Evolutionary conservation across 1,140 invertebrate genomes (phyloP).

Genomic region (Brachionus angularis): DNA sequence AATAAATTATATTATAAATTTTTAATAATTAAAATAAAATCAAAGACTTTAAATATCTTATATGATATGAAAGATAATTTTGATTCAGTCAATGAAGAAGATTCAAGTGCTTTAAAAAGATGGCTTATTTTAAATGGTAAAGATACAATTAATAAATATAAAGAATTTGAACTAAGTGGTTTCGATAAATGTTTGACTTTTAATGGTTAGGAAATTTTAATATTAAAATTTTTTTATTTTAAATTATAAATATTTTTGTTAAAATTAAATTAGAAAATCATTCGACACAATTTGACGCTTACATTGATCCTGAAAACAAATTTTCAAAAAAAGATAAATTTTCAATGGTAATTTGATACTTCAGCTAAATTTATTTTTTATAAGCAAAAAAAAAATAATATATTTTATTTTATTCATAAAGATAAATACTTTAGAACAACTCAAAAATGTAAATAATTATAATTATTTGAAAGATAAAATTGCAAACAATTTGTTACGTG

Average conservation of each 20-base stretch:
- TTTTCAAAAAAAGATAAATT: constrained; percentile 84
- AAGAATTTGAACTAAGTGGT: constrained; percentile 66
- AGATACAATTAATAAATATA: constrained; percentile 75
- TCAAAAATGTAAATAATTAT: constrained; percentile 89
- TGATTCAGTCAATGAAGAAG: constrained; percentile 63
- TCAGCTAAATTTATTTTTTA: not conserved
- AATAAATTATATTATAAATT: not conserved
- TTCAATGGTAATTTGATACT: constrained; percentile 68
- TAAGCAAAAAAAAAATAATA: too few relatives aligned
- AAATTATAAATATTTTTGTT: too few relatives aligned
- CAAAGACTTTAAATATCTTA: constrained; percentile 75
- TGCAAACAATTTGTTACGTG: constrained; percentile 74
- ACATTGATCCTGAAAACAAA: constrained; percentile 85
- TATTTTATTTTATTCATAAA: constrained; percentile 54
- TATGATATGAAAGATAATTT: constrained; percentile 71
- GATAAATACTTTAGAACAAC: constrained; percentile 86
- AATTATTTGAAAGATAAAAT: constrained; percentile 80
- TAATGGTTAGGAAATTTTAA: constrained; percentile 78
- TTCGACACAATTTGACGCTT: constrained; percentile 78
- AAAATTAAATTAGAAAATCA: constrained; percentile 81
- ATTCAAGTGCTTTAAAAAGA: constrained; percentile 70
- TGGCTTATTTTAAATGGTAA: constrained; percentile 84
- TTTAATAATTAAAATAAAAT: not conserved
- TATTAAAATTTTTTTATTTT: too few relatives aligned
- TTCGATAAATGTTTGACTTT: constrained; percentile 63